Evolutionary conservation across 2,113 vertebrate genomes (phyloP), one percentile per base, ranked within the genome.

Genomic region (Stigmatopora argus): DNA sequence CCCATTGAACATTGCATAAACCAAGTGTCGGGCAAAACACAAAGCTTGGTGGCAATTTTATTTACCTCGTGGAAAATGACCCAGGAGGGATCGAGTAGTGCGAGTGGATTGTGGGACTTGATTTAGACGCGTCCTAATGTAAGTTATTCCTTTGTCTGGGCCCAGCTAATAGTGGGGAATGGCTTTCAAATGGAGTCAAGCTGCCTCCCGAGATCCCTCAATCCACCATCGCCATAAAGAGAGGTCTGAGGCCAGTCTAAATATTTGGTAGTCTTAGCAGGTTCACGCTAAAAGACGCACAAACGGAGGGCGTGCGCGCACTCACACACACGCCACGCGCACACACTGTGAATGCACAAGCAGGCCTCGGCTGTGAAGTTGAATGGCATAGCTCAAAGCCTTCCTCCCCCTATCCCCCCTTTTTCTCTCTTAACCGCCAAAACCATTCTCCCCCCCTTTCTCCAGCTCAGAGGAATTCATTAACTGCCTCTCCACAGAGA

Each of bases 381-480:
- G 93, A 96, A 94, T 95, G 94, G 94, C 94, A 94, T 93, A 93
- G 93, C 94, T 96, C 93, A 95, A 93, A 95, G 93, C 93, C 92
- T 84, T 83, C 85, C 88, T 87, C 83, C 87, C 83, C 85, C 86
- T 77, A 79, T 80, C 80, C 80, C 82, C 83, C 83, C 53, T 31
- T 83, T 82, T 85, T 87, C 83, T 82, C 83, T 93, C 90, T 73
- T 87, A 89, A 91, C 89, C 85, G 90, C 92, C 90, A 90, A 61
- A 93, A 93, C 88, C 73, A 75, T 86, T 84, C 90, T 89, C 90
- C 91, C 83, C 58, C 92, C 26, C 84, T 95, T 94, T 94, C 92
- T 85, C 85, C 86, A 88, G 87, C 93, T 94, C 91, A 89, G 92
- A 94, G 93, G 93, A 95, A 93, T 94, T 93, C 94, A 96, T 96